Evolutionary conservation across 2,113 vertebrate species (phyloP).

Genomic region (Lethenteron reissneri): DNA sequence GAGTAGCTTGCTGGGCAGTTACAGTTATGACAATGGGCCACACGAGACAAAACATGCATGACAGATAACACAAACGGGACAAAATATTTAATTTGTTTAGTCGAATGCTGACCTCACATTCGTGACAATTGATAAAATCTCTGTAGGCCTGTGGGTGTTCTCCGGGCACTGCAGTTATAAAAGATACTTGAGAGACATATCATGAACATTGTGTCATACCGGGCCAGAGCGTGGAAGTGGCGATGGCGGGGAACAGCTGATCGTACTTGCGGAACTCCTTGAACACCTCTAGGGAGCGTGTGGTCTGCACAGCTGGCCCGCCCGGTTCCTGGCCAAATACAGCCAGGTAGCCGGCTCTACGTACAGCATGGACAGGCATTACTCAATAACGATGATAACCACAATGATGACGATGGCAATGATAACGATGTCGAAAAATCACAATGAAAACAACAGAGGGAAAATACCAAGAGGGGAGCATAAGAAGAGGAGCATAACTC

Average conservation of each 20-base stretch:
- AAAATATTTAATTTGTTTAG: too few relatives aligned
- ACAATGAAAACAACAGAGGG: too few relatives aligned
- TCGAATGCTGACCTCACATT: too few relatives aligned
- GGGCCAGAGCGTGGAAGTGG: slow-evolving; percentile 25
- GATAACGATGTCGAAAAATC: too few relatives aligned
- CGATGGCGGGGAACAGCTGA: slow-evolving; percentile 32
- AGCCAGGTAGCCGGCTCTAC: slow-evolving; percentile 41
- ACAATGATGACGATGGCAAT: too few relatives aligned
- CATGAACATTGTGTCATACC: slow-evolving; percentile 18
- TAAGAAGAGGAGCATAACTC: too few relatives aligned
- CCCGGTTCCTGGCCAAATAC: slow-evolving; percentile 32
- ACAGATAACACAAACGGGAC: too few relatives aligned
- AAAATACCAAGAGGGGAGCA: too few relatives aligned
- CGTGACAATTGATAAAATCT: not conserved
- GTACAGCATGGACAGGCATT: slow-evolving; percentile 4
- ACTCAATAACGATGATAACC: not conserved
- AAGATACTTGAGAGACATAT: not conserved
- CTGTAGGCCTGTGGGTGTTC: too few relatives aligned
- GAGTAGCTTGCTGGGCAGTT: too few relatives aligned
- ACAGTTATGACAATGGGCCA: too few relatives aligned
- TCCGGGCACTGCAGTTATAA: not conserved
- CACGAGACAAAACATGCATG: too few relatives aligned
- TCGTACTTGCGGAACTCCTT: slow-evolving; percentile 34
- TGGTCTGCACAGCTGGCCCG: slow-evolving; percentile 8
- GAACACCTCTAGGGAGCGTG: slow-evolving; percentile 24